A percentile compares a stretch with the other conserved stretches of the same genome.
Conservation (phyloP, 2,888 invertebrate genomes). For the Machimus rusticus region DNA sequence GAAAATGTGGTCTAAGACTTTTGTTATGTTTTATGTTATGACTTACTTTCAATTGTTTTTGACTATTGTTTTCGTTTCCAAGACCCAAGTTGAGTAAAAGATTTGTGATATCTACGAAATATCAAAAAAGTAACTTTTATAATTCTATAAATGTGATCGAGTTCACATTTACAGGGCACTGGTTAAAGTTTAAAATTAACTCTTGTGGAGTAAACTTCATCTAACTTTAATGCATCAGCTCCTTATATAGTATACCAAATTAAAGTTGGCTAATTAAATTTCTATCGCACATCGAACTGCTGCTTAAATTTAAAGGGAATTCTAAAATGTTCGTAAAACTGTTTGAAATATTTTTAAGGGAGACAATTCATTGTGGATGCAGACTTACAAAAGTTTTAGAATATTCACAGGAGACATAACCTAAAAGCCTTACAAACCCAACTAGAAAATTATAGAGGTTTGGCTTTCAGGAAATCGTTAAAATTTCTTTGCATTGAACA, state of each 20-base stretch:
- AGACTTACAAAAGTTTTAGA: background rate
- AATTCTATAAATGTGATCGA: background rate
- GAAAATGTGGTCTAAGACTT: no score
- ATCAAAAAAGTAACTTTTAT: no score
- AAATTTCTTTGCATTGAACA: background rate
- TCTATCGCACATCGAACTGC: background rate
- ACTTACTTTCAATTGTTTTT: no score
- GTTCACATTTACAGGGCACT: background rate
- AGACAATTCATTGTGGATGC: background rate
- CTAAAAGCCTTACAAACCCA: background rate
- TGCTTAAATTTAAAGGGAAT: background rate
- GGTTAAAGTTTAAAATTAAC: background rate
- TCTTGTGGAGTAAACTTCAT: background rate
- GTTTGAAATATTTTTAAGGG: background rate
- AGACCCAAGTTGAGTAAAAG: no score
- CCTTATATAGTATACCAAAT: background rate
- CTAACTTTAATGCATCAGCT: background rate
- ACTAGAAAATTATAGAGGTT: background rate
- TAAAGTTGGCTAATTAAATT: background rate
- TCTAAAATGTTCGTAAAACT: background rate
- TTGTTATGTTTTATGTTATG: no score
- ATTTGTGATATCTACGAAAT: no score
- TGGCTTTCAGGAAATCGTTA: background rate
- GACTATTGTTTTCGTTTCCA: no score
- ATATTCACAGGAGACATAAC: background rate